These are phyloP conservation scores for Gobionotothen gibberifrons DNA, from an alignment of 2,797 vertebrate genomes.

Conservation along the genomic window DNA sequence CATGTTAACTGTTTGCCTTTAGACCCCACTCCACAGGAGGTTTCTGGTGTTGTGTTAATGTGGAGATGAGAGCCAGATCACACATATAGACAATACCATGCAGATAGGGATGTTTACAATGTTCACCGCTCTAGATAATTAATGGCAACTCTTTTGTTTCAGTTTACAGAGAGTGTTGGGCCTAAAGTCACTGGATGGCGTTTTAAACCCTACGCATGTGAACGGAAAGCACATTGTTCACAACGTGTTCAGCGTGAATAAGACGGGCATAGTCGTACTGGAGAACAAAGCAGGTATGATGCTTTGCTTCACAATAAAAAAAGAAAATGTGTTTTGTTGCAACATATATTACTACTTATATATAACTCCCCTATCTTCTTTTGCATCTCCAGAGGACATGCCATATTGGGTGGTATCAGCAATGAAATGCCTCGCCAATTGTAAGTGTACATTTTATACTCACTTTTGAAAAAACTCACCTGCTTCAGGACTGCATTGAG, in stretches of 20 bases:
- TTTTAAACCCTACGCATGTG: slow-evolving; percentile 86
- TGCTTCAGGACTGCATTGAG: background rate
- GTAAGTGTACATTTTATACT: slow-evolving; percentile 85
- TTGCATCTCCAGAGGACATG: slow-evolving; percentile 83
- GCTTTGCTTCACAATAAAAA: background rate
- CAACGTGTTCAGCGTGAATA: slow-evolving; percentile 92
- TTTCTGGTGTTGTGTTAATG: background rate
- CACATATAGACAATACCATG: background rate
- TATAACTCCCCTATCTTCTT: background rate
- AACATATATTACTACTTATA: background rate
- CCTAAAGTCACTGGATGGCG: slow-evolving; percentile 89
- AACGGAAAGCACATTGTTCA: slow-evolving; percentile 91
- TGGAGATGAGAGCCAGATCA: background rate
- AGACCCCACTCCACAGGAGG: background rate
- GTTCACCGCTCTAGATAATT: background rate
- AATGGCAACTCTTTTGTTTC: slow-evolving; percentile 20
- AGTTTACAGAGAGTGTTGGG: slow-evolving; percentile 91
- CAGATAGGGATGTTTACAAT: no score
- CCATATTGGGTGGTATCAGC: slow-evolving; percentile 97
- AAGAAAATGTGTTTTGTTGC: background rate
- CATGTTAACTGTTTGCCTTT: background rate
- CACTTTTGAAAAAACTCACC: background rate
- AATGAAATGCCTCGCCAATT: slow-evolving; percentile 96
- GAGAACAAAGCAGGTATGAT: slow-evolving; percentile 89
- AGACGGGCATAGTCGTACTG: slow-evolving; percentile 90